These are phyloP conservation scores for Micrasema minimum DNA, from an alignment of 1,140 invertebrate genomes.

Conservation along the genomic window DNA sequence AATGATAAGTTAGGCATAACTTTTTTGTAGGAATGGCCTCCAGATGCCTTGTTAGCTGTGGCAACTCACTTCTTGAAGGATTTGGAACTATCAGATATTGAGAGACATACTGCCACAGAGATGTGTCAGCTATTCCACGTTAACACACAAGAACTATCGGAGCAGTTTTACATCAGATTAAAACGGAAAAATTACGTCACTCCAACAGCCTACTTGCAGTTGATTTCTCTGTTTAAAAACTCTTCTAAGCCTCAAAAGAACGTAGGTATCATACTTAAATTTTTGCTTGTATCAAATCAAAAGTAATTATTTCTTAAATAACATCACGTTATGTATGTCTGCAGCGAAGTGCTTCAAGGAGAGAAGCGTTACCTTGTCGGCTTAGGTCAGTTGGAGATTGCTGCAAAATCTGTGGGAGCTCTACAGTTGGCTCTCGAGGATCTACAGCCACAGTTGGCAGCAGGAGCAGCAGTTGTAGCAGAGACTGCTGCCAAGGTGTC, in stretches of 20 bases:
- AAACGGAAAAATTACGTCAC: conserved; percentile 91
- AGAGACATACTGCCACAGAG: conserved; percentile 78
- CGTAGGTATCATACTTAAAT: conserved; percentile 64
- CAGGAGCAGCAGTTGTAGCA: conserved; percentile 86
- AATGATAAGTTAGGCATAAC: too few species aligned
- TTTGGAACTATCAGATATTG: conserved; percentile 81
- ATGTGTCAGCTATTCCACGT: conserved; percentile 94
- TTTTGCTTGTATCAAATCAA: background rate
- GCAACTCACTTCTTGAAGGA: conserved; percentile 88
- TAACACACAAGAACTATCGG: conserved; percentile 81
- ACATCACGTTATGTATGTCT: conserved; percentile 24
- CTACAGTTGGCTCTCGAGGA: conserved; percentile 88
- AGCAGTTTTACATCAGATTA: conserved; percentile 76
- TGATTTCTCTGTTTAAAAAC: conserved; percentile 92
- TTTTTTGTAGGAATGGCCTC: conserved; percentile 82
- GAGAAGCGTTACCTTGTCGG: conserved; percentile 87
- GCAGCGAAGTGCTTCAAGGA: conserved; percentile 70
- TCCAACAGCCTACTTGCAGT: conserved; percentile 92
- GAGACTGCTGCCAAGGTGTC: conserved; percentile 82
- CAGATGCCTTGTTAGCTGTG: conserved; percentile 91
- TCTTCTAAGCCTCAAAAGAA: conserved; percentile 81
- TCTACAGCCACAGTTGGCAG: conserved; percentile 88
- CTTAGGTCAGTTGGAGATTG: conserved; percentile 86
- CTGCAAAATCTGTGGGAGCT: conserved; percentile 82
- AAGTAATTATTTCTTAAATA: too few species aligned